A percentile compares a stretch with the other conserved stretches of the same genome.
These are phyloP conservation scores for Brachypteracias leptosomus DNA, from an alignment of 2,113 vertebrate genomes.

Conservation along the genomic window DNA sequence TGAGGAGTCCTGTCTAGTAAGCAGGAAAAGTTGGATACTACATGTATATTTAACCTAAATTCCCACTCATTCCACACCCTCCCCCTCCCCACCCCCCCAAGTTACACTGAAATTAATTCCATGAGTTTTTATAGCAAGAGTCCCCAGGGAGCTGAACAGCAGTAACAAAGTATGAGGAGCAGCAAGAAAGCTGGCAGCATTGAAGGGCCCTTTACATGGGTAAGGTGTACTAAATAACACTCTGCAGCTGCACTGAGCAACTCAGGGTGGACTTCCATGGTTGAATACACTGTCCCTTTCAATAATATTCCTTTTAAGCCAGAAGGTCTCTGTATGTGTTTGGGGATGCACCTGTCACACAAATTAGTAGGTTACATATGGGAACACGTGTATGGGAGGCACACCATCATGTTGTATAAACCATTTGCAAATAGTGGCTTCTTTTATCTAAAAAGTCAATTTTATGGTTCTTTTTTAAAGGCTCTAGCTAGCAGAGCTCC, in stretches of 20 bases:
- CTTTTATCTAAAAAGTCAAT: not conserved
- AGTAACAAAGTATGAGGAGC: not conserved
- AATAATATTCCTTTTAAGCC: not conserved
- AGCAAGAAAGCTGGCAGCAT: not conserved
- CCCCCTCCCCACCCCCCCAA: not conserved
- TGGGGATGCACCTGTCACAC: accelerated
- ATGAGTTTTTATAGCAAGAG: not conserved
- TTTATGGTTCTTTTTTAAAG: not conserved
- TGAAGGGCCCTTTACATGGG: accelerated
- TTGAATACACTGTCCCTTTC: not conserved
- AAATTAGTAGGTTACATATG: not conserved
- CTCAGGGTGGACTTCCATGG: not conserved
- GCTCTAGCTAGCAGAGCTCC: not conserved
- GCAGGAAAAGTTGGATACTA: not conserved
- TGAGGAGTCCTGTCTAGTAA: not conserved
- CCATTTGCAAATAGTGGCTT: not conserved
- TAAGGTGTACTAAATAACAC: not conserved
- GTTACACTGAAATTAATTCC: not conserved
- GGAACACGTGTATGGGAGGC: not conserved
- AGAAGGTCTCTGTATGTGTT: not conserved
- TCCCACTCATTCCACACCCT: not conserved
- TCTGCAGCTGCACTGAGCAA: not conserved
- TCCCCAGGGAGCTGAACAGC: not conserved
- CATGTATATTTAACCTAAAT: not conserved
- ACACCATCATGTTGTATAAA: not conserved